phyloP scores from a whole-genome alignment of 2,113 vertebrate genomes.

The Ciconia maguari region DNA sequence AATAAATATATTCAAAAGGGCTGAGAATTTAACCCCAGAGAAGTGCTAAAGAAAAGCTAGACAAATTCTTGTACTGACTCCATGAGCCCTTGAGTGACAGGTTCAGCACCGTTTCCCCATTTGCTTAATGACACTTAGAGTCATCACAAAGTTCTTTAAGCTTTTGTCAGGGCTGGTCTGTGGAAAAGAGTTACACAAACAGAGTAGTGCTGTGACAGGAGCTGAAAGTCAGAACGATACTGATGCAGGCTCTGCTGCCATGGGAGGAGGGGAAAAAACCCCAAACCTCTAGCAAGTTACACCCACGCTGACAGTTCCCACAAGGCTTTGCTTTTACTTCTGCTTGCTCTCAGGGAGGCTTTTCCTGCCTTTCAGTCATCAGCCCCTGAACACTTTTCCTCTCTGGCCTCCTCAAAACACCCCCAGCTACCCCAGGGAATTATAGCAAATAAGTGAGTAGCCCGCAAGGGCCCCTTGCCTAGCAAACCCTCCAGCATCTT shows the following conservation, averaged over 20 bases:
- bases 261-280: background rate
- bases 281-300: background rate
- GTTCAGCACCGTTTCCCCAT: background rate
- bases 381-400: background rate
- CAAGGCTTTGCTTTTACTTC: background rate
- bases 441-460: background rate
- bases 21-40: constrained; percentile 20
- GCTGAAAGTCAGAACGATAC: background rate
- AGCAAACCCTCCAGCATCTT: background rate
- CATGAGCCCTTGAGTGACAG: background rate
- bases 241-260: background rate
- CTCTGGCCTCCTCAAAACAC: background rate
- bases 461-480: background rate
- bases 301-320: background rate
- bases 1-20: constrained; percentile 29
- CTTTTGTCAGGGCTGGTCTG: background rate
- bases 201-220: background rate
- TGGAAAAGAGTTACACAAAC: background rate
- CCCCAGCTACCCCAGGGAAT: background rate
- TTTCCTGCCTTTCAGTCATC: constrained; percentile 3
- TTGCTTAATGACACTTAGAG: background rate
- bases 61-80: background rate
- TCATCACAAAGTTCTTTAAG: background rate
- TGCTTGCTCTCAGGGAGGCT: background rate
- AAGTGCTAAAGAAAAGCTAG: background rate